Percentiles rank a stretch among this genome's conserved stretches.
These are phyloP conservation scores for Lophotis ruficrista DNA, from an alignment of 2,113 vertebrate species.

Conservation along the genomic window DNA sequence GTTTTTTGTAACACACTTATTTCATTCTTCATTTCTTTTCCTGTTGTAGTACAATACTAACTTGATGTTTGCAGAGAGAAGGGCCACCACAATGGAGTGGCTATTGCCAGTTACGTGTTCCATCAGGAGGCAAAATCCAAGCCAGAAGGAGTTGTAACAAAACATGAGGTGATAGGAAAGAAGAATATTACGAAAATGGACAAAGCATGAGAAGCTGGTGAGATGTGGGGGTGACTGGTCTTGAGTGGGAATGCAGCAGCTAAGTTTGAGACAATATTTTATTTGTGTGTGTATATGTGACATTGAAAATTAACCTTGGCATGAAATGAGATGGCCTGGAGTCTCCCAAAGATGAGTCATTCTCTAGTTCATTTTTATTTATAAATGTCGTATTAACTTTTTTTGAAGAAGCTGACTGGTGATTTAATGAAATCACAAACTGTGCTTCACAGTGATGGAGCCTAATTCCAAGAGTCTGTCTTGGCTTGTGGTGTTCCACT, in stretches of 20 bases:
- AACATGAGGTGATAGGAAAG: neutral
- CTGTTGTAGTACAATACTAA: neutral
- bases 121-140: neutral
- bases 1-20: neutral
- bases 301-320: neutral
- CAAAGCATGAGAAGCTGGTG: neutral
- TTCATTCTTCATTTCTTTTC: neutral
- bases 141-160: neutral
- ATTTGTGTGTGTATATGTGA: neutral
- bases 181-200: neutral
- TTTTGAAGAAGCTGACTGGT: neutral
- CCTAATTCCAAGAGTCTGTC: neutral
- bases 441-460: neutral
- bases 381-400: neutral
- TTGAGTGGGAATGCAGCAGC: neutral
- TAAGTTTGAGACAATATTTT: neutral
- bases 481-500: neutral
- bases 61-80: neutral
- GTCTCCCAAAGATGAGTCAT: neutral
- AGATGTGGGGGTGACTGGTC: neutral
- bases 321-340: neutral
- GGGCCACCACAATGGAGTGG: neutral
- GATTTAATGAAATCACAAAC: neutral
- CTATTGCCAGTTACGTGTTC: neutral
- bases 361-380: neutral